phyloP scores from a whole-genome alignment of 1,140 invertebrate species.

The Tetranychus cinnabarinus region DNA sequence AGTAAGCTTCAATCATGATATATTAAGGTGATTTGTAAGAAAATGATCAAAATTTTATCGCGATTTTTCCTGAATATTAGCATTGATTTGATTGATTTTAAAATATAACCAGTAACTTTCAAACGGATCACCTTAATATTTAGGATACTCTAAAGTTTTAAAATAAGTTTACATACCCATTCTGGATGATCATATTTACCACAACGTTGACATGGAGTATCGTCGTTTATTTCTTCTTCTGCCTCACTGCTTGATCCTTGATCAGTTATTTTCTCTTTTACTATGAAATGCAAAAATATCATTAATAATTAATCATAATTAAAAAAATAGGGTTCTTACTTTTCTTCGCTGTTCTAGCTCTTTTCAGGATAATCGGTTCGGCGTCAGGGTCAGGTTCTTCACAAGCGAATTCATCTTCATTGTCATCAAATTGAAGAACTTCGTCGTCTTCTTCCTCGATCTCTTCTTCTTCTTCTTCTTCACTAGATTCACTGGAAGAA shows the following conservation, averaged over 20 bases:
- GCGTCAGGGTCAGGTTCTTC: constrained; percentile 15
- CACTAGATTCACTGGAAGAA: neutral
- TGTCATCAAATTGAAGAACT: constrained; percentile 13
- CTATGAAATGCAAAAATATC: neutral
- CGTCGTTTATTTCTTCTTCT: constrained; percentile 16
- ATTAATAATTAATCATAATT: too few relatives aligned
- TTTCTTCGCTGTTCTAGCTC: constrained; percentile 39
- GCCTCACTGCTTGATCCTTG: constrained; percentile 4
- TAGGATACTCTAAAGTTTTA: neutral
- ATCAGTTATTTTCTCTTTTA: constrained; percentile 1
- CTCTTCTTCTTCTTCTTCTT: constrained; percentile 4
- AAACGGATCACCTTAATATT: too few relatives aligned
- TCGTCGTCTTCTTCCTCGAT: constrained; percentile 13
- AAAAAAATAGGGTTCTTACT: constrained; percentile 18
- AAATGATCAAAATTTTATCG: too few relatives aligned
- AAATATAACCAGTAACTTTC: too few relatives aligned
- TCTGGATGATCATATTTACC: constrained; percentile 72
- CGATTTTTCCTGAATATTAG: too few relatives aligned
- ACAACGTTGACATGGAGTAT: constrained; percentile 51
- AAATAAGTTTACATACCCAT: constrained; percentile 27
- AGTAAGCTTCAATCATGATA: too few relatives aligned
- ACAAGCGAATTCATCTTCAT: constrained; percentile 17
- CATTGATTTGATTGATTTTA: too few relatives aligned
- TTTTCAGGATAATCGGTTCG: constrained; percentile 28
- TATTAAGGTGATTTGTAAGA: too few relatives aligned